These are phyloP conservation scores for Orthosia cruda DNA, from an alignment of 2,888 invertebrate genomes.

Conservation along the genomic window DNA sequence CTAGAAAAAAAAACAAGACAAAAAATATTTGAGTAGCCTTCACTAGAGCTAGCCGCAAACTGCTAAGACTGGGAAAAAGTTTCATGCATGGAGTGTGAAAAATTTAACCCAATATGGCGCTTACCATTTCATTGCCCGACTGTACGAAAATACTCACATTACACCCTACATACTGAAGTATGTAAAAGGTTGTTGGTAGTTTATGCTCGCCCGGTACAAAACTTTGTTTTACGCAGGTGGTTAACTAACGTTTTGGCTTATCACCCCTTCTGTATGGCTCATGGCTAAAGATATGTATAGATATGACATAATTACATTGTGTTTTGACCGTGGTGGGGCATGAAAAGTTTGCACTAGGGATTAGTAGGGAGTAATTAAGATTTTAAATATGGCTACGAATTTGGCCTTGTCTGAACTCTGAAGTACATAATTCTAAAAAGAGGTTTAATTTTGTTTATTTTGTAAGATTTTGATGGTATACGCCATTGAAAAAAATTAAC, in stretches of 20 bases:
- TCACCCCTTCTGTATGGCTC: constrained; percentile 3
- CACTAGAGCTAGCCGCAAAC: too few relatives aligned
- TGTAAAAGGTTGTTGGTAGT: constrained; percentile 27
- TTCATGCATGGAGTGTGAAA: not conserved
- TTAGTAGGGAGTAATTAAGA: not conserved
- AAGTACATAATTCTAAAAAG: too few relatives aligned
- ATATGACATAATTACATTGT: constrained; percentile 2
- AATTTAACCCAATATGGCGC: not conserved
- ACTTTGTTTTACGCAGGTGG: constrained; percentile 18
- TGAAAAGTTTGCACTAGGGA: not conserved
- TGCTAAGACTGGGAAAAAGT: too few relatives aligned
- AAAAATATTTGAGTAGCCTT: too few relatives aligned
- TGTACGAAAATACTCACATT: not conserved
- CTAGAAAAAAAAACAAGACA: too few relatives aligned
- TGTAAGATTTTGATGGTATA: too few relatives aligned
- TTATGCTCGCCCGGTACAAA: constrained; percentile 47
- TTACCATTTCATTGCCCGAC: not conserved
- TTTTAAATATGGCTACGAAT: not conserved
- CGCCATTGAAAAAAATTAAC: too few relatives aligned
- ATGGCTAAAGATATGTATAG: not conserved
- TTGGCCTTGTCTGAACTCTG: not conserved
- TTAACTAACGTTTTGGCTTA: constrained; percentile 18
- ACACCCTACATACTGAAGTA: constrained; percentile 5
- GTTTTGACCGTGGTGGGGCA: not conserved
- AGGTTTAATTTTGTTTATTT: too few relatives aligned